A percentile compares a stretch with the other conserved stretches of the same genome.
phyloP scores from a whole-genome alignment of 2,113 vertebrate genomes.

The Osmerus mordax region DNA sequence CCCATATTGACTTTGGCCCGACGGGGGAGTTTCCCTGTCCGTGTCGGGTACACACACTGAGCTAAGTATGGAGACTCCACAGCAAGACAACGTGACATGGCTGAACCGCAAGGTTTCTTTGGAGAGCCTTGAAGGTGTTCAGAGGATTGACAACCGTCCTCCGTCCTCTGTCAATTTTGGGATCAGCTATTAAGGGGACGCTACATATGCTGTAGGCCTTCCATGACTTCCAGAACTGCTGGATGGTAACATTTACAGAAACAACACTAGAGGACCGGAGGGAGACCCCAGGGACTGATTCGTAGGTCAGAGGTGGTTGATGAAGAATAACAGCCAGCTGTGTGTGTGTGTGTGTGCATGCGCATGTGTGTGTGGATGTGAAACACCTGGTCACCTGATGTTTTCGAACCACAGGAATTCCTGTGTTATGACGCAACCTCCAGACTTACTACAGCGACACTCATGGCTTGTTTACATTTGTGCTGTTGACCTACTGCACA shows the following conservation, averaged over 20 bases:
- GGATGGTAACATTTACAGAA: too few species aligned
- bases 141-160: too few species aligned
- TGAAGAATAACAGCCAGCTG: background rate
- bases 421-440: background rate
- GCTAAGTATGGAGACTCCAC: background rate
- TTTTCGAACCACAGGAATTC: background rate
- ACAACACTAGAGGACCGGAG: too few species aligned
- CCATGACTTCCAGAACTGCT: too few species aligned
- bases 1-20: background rate
- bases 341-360: conserved; percentile 1
- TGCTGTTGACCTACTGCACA: too few species aligned
- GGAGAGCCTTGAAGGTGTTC: too few species aligned
- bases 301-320: too few species aligned
- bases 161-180: too few species aligned
- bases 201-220: too few species aligned
- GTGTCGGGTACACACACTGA: background rate
- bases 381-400: conserved; percentile 1
- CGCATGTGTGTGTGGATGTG: background rate
- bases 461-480: conserved; percentile 1
- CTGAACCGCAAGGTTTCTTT: too few species aligned
- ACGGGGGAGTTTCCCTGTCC: background rate
- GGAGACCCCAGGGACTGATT: too few species aligned
- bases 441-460: background rate
- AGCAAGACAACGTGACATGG: background rate
- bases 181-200: too few species aligned